These are phyloP conservation scores for Tenebrosternarchus preto DNA, from an alignment of 2,113 vertebrate genomes.

Conservation along the genomic window DNA sequence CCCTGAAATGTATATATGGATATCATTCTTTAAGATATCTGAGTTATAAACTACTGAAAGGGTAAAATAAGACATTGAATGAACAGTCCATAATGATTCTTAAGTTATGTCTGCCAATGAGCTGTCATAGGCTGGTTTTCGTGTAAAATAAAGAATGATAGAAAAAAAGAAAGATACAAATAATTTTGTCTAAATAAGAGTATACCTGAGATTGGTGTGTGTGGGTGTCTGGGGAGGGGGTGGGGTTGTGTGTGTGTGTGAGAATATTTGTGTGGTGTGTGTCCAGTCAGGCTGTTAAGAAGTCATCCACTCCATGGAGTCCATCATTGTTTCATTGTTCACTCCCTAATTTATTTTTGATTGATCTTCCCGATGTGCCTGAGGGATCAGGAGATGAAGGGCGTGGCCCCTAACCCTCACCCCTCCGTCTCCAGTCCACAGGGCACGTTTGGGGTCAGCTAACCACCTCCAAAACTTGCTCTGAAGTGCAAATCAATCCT, in stretches of 20 bases:
- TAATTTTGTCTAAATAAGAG: neutral
- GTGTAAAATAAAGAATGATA: constrained; percentile 48
- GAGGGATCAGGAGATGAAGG: constrained; percentile 41
- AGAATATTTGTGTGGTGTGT: neutral
- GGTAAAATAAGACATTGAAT: neutral
- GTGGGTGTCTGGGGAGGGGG: constrained; percentile 5
- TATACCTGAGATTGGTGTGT: neutral
- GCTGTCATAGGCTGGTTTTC: constrained; percentile 9
- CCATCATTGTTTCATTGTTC: constrained; percentile 16
- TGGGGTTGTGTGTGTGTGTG: neutral
- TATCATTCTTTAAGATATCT: neutral
- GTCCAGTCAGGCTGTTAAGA: neutral
- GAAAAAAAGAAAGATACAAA: no score
- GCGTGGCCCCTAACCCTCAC: neutral
- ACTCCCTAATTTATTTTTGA: constrained; percentile 29
- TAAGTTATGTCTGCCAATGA: neutral
- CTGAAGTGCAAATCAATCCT: constrained; percentile 6
- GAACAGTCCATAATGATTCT: neutral
- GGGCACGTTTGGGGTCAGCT: neutral
- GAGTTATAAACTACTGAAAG: neutral
- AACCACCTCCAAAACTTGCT: neutral
- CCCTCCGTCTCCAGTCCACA: neutral
- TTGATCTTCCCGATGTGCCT: constrained; percentile 37
- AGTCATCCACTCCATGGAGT: neutral
- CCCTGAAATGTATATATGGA: neutral